Conservation (phyloP, 64 coral and sea anemone species). For the Stichodactyla helianthus region DNA sequence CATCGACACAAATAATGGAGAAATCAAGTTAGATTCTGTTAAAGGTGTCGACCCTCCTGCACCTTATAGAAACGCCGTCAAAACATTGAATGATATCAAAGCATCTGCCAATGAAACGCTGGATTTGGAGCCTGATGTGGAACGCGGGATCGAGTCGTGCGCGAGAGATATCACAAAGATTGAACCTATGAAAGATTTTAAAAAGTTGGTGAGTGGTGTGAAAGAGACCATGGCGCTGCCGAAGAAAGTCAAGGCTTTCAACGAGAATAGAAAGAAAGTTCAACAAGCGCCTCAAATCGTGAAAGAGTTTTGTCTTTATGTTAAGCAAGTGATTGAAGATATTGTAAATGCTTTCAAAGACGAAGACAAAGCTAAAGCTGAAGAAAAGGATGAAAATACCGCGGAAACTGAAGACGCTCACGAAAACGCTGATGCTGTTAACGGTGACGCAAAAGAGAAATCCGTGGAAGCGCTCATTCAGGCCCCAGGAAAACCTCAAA, state of each 20-base stretch:
- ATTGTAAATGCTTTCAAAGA: slow-evolving; percentile 52
- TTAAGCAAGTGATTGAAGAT: slow-evolving; percentile 46
- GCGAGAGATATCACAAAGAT: slow-evolving; percentile 38
- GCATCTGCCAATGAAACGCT: slow-evolving; percentile 30
- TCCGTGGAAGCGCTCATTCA: too few species aligned
- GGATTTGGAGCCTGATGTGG: slow-evolving; percentile 64
- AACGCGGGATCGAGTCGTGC: slow-evolving; percentile 46
- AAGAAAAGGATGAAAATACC: slow-evolving; percentile 4
- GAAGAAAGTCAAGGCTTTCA: slow-evolving; percentile 73
- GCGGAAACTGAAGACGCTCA: background rate
- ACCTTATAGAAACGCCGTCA: slow-evolving; percentile 66
- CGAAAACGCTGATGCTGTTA: too few species aligned
- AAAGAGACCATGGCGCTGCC: slow-evolving; percentile 51
- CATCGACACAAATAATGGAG: slow-evolving; percentile 46
- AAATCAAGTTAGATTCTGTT: slow-evolving; percentile 71
- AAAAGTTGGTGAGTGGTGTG: slow-evolving; percentile 47
- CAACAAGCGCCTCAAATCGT: slow-evolving; percentile 68
- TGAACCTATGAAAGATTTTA: slow-evolving; percentile 56
- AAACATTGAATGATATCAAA: slow-evolving; percentile 55
- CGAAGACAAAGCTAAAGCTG: slow-evolving; percentile 16
- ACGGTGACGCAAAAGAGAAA: too few species aligned
- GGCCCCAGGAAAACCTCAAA: too few species aligned
- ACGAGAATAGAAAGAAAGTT: slow-evolving; percentile 73
- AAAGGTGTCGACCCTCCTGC: slow-evolving; percentile 67
- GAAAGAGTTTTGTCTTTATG: slow-evolving; percentile 62